Evolutionary conservation across 2,888 invertebrate species (phyloP).

Genomic region (Parthenolecanium corni): DNA sequence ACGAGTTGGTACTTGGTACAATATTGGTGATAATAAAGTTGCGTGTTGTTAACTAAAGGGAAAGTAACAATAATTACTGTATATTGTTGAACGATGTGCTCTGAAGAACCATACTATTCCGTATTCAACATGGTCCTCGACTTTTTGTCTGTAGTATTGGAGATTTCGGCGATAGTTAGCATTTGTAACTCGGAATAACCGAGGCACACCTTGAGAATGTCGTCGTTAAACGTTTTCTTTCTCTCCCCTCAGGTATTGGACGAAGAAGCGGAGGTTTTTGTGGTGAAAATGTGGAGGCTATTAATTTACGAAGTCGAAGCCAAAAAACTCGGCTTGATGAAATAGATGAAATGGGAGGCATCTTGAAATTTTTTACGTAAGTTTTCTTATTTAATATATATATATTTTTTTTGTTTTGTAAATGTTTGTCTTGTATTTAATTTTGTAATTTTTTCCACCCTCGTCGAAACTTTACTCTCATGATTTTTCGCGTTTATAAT

Average conservation of each 20-base stretch:
- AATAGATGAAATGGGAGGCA: slow-evolving; percentile 42
- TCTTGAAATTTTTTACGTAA: not conserved
- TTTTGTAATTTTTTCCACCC: not conserved
- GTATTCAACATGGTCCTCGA: too few relatives aligned
- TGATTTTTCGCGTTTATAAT: not conserved
- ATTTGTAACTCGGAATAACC: too few relatives aligned
- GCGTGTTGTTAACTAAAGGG: too few relatives aligned
- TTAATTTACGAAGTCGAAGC: slow-evolving; percentile 99
- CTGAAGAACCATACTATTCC: too few relatives aligned
- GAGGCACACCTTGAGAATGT: too few relatives aligned
- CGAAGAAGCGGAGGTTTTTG: slow-evolving; percentile 99
- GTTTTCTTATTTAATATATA: not conserved
- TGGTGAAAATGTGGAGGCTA: slow-evolving; percentile 99
- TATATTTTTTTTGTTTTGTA: not conserved
- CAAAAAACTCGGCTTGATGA: slow-evolving; percentile 83
- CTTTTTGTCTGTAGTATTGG: too few relatives aligned
- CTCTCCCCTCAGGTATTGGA: slow-evolving; percentile 73
- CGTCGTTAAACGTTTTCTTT: too few relatives aligned
- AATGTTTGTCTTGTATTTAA: not conserved
- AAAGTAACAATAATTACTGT: too few relatives aligned
- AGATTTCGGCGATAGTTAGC: too few relatives aligned
- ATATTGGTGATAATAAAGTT: too few relatives aligned
- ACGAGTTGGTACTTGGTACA: too few relatives aligned
- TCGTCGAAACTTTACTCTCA: not conserved
- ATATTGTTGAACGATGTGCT: too few relatives aligned